phyloP scores from a whole-genome alignment of 2,113 vertebrate species.

The Crotalus helleri region DNA sequence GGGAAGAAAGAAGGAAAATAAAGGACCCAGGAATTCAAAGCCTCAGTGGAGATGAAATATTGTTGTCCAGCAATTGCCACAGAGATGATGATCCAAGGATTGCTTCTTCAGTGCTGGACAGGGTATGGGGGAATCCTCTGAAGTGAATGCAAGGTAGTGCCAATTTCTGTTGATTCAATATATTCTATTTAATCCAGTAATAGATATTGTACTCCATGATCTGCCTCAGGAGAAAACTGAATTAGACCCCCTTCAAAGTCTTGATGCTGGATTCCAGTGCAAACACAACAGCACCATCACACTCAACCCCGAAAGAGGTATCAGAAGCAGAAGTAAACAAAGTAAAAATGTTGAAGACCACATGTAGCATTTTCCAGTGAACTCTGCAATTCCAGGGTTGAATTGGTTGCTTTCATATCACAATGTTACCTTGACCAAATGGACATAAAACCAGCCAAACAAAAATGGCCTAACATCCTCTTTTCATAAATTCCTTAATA shows the following conservation, averaged over 20 bases:
- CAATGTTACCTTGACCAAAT: slow-evolving; percentile 39
- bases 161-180: not conserved
- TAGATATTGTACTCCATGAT: not conserved
- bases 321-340: not conserved
- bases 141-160: not conserved
- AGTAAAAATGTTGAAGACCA: slow-evolving; percentile 45
- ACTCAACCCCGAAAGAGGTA: slow-evolving; percentile 22
- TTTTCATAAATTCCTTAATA: slow-evolving; percentile 45
- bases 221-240: not conserved
- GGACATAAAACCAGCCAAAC: slow-evolving; percentile 9
- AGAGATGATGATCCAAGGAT: not conserved
- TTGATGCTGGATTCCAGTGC: not conserved
- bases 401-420: slow-evolving; percentile 61
- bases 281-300: not conserved
- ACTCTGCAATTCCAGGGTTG: slow-evolving; percentile 24
- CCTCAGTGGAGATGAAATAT: not conserved
- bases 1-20: slow-evolving; percentile 7
- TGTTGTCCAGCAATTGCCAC: slow-evolving; percentile 14
- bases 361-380: slow-evolving; percentile 16
- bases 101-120: not conserved
- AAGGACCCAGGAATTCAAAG: not conserved
- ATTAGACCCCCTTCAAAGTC: not conserved
- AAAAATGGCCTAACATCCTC: slow-evolving; percentile 14
- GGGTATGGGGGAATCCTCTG: not conserved
- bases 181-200: not conserved